phyloP scores from a whole-genome alignment of 2,888 invertebrate species.

The Hydrotaea cyrtoneurina region DNA sequence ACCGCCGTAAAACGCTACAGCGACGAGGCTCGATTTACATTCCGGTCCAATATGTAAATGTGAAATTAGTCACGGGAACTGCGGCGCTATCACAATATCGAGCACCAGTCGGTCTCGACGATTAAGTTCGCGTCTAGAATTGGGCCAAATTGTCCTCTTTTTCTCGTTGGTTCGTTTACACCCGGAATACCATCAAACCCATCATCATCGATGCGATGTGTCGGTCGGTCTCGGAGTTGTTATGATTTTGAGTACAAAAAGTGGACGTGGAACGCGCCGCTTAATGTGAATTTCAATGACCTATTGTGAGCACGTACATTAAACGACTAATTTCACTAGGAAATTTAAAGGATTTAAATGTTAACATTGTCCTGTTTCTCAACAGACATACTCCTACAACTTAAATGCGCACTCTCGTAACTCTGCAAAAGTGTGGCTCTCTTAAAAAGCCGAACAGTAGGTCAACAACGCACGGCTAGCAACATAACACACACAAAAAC shows the following conservation, averaged over 20 bases:
- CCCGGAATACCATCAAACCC: neutral
- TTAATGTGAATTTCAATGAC: conserved; percentile 54
- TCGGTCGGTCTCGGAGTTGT: neutral
- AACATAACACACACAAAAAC: neutral
- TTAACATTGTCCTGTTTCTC: conserved; percentile 49
- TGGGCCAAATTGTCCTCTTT: conserved; percentile 5
- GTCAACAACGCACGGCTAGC: neutral
- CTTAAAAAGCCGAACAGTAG: neutral
- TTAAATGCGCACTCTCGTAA: conserved; percentile 27
- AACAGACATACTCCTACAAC: conserved; percentile 49
- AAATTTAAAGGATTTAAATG: conserved; percentile 50
- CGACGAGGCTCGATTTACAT: neutral
- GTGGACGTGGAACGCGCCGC: conserved; percentile 9
- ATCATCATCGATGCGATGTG: neutral
- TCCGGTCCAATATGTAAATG: neutral
- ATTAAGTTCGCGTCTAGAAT: conserved; percentile 10
- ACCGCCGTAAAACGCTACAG: neutral
- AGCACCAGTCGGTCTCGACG: no score
- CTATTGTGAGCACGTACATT: conserved; percentile 61
- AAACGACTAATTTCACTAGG: conserved; percentile 57
- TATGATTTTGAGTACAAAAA: neutral
- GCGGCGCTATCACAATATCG: neutral
- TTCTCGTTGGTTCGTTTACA: neutral
- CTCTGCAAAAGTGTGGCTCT: neutral
- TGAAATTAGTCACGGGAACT: neutral